phyloP scores from a whole-genome alignment of 2,113 vertebrate species.

The Cnemophilus loriae region DNA sequence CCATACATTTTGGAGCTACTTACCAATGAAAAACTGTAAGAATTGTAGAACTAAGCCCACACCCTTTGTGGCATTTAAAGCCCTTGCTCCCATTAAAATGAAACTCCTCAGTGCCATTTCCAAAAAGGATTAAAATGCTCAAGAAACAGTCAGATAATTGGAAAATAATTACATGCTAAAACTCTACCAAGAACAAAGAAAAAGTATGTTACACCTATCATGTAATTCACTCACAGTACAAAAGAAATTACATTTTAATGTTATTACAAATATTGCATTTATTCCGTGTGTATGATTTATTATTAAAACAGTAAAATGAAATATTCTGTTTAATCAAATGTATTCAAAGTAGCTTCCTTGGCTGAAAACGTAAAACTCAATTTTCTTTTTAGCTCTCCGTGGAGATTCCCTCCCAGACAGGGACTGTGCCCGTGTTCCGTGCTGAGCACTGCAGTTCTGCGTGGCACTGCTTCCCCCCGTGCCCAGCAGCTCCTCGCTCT shows the following conservation, averaged over 20 bases:
- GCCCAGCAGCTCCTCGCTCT: not conserved
- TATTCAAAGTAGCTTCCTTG: conserved; percentile 3
- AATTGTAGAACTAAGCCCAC: not conserved
- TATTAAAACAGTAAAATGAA: conserved; percentile 61
- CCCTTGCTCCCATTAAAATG: not conserved
- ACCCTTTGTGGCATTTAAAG: not conserved
- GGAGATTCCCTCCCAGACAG: not conserved
- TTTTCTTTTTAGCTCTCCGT: not conserved
- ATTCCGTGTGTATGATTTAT: conserved; percentile 49
- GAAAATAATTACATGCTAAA: conserved; percentile 39
- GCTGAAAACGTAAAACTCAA: not conserved
- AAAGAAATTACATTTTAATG: conserved; percentile 65
- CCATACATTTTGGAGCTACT: not conserved
- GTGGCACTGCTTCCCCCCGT: not conserved
- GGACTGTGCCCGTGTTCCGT: rapidly evolving
- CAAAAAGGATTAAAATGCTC: not conserved
- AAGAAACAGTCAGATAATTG: not conserved
- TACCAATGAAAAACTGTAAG: not conserved
- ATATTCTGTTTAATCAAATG: conserved; percentile 57
- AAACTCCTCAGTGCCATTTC: not conserved
- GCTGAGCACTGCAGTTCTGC: not conserved
- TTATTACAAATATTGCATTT: conserved; percentile 63
- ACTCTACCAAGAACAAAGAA: not conserved
- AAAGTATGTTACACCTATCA: conserved; percentile 17
- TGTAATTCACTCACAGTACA: conserved; percentile 28